Conservation (phyloP, 64 coral and sea anemone genomes). For the Exaiptasia diaphana region DNA sequence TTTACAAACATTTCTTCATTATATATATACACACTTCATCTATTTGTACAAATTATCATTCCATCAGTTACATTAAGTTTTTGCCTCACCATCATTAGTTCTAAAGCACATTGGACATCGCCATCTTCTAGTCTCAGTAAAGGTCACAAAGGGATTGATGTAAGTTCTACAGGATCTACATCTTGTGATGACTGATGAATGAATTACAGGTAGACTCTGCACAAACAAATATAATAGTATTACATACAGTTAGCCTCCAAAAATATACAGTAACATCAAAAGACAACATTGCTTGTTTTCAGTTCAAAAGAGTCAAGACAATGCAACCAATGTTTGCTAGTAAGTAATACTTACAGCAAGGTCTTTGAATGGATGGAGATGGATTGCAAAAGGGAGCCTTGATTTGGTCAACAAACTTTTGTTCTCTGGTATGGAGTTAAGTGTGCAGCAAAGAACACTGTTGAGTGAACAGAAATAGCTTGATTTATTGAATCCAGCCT, state of each 20-base stretch:
- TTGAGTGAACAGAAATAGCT: neutral
- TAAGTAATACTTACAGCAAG: slow-evolving; percentile 55
- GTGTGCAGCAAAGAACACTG: slow-evolving; percentile 85
- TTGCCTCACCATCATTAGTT: slow-evolving; percentile 82
- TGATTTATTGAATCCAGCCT: neutral
- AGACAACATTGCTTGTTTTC: neutral
- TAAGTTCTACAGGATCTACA: slow-evolving; percentile 99
- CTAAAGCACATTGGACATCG: slow-evolving; percentile 95
- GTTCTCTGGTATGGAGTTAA: slow-evolving; percentile 88
- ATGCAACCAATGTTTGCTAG: neutral
- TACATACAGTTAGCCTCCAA: neutral
- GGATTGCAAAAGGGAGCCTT: slow-evolving; percentile 91
- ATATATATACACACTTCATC: neutral
- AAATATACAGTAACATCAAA: neutral
- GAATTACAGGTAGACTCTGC: slow-evolving; percentile 92
- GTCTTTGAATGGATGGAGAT: slow-evolving; percentile 94
- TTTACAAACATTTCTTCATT: too few relatives aligned
- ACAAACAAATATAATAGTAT: neutral
- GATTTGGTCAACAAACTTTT: slow-evolving; percentile 89
- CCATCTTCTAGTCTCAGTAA: slow-evolving; percentile 87
- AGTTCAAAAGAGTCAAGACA: neutral
- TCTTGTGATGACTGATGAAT: slow-evolving; percentile 89
- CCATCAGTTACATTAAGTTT: neutral
- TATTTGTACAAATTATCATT: neutral
- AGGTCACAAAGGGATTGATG: slow-evolving; percentile 99